Evolutionary conservation across 2,888 invertebrate species (phyloP), one percentile per base, ranked within the genome.

Genomic region (Leucania comma): DNA sequence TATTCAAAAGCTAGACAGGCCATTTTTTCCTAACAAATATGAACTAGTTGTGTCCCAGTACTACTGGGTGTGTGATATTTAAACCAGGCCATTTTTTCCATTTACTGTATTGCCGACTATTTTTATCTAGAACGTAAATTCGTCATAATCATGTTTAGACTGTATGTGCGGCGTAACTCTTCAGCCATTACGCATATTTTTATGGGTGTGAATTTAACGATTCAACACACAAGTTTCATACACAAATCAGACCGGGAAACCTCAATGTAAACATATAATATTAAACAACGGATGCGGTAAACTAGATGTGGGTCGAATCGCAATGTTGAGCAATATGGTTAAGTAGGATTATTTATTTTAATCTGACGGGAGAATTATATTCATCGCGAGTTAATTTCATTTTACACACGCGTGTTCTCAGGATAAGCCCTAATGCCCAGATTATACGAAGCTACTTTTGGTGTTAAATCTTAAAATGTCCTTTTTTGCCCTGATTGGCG

Each of bases 281-380:
- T 60, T 68, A 58, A 79, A 79, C 75, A 82, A 71, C 80, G 80
- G 80, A 80, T 82, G 80, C 51, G 80, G 83, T 79, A 29, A 68
- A 76, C 57, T 81, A 64, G 54, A 82, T 68, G 38, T 68, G n/a
- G 68, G 24, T 35, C 51, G 29, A 82, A 68, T 69, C 53, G 57
- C 60, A 76, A 46, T 46, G 32, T 58, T 60, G 51, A 20, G 75
- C 32, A 80, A 80, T 51, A 48, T 24, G 35, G 32, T 24, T 20
- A 48, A 74, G 38, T 65, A 64, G 12, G 51, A 26, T 38, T 58
- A 64, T 81, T 81, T 78, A 68, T 57, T 64, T 69, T 53, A 63
- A 59, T 51, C 24, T 42, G 14, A 42, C 5, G 1, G 9, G n/a
- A 20, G 50, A 38, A 57, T 71, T 71, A 56, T 50, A 56, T 57